phyloP scores from a whole-genome alignment of 53 echinoderm and acorn worm species.

The Mesocentrotus franciscanus region DNA sequence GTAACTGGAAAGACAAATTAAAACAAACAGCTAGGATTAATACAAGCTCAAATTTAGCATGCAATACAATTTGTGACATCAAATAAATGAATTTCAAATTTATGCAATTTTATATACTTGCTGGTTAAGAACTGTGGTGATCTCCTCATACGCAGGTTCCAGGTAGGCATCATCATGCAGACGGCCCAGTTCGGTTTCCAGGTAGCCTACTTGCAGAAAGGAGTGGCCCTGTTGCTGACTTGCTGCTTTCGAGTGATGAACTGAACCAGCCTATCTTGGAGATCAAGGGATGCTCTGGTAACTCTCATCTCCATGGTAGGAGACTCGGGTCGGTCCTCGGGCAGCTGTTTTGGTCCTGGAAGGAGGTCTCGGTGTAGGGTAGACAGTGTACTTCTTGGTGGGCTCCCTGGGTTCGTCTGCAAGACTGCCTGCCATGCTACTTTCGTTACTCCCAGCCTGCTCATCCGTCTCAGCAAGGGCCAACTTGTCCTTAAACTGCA shows the following conservation, averaged over 20 bases:
- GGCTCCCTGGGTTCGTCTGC: too few species aligned
- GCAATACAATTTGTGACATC: too few species aligned
- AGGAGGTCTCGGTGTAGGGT: slow-evolving; percentile 26
- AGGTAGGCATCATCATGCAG: slow-evolving; percentile 55
- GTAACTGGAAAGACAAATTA: slow-evolving; percentile 46
- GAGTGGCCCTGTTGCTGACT: slow-evolving; percentile 54
- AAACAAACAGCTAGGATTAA: slow-evolving; percentile 22
- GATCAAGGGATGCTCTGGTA: slow-evolving; percentile 34
- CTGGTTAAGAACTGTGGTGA: slow-evolving; percentile 61
- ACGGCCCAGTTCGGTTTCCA: slow-evolving; percentile 58
- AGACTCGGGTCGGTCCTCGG: slow-evolving; percentile 55
- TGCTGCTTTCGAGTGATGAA: slow-evolving; percentile 50
- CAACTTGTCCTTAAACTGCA: slow-evolving; percentile 62
- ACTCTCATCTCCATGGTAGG: slow-evolving; percentile 51
- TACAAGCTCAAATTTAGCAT: slow-evolving; percentile 34
- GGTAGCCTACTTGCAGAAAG: slow-evolving; percentile 65
- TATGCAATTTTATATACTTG: too few species aligned
- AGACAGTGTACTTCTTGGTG: too few species aligned
- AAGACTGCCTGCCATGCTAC: slow-evolving; percentile 1
- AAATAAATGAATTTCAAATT: too few species aligned
- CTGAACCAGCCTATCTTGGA: slow-evolving; percentile 55
- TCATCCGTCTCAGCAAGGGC: slow-evolving; percentile 52
- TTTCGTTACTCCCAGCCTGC: slow-evolving; percentile 35
- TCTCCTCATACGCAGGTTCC: slow-evolving; percentile 57
- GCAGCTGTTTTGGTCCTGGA: slow-evolving; percentile 20